Percentiles rank a stretch among this genome's conserved stretches.
Evolutionary conservation across 2,797 vertebrate genomes (phyloP).

Genomic region (Esox masquinongy): DNA sequence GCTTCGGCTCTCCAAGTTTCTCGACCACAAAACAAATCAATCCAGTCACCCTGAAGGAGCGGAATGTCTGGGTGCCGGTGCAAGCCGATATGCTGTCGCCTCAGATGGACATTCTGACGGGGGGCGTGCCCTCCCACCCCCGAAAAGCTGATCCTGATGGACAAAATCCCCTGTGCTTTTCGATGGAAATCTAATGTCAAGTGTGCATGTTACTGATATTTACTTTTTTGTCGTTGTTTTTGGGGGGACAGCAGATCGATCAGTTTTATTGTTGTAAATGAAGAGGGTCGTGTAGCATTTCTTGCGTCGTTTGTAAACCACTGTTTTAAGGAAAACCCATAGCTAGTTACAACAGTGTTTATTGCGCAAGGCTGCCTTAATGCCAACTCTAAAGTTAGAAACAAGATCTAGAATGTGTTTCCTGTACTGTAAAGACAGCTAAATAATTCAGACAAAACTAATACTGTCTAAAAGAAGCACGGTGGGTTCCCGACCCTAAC

Average conservation of each 20-base stretch:
- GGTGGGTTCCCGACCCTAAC: too few species aligned
- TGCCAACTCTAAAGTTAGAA: background rate
- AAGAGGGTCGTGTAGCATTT: too few species aligned
- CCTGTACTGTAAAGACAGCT: background rate
- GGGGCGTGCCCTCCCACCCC: background rate
- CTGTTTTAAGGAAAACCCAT: too few species aligned
- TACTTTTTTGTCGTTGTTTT: too few species aligned
- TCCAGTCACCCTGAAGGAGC: constrained; percentile 37
- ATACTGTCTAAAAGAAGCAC: too few species aligned
- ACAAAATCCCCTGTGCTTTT: constrained; percentile 5
- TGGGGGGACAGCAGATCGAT: too few species aligned
- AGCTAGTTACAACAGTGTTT: too few species aligned
- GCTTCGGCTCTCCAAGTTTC: constrained; percentile 37
- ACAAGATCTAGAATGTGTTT: background rate
- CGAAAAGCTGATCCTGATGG: constrained; percentile 17
- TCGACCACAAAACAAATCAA: constrained; percentile 56
- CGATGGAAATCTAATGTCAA: background rate
- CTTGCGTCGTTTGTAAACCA: too few species aligned
- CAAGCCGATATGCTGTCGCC: background rate
- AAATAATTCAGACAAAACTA: too few species aligned
- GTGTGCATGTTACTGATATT: too few species aligned
- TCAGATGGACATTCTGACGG: background rate
- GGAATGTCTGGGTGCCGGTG: constrained; percentile 5
- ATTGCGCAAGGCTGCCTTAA: background rate
- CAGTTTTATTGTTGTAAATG: too few species aligned